Base-by-base conservation (phyloP, 2,113 vertebrate genomes). In the Otolemur garnettii region DNA sequence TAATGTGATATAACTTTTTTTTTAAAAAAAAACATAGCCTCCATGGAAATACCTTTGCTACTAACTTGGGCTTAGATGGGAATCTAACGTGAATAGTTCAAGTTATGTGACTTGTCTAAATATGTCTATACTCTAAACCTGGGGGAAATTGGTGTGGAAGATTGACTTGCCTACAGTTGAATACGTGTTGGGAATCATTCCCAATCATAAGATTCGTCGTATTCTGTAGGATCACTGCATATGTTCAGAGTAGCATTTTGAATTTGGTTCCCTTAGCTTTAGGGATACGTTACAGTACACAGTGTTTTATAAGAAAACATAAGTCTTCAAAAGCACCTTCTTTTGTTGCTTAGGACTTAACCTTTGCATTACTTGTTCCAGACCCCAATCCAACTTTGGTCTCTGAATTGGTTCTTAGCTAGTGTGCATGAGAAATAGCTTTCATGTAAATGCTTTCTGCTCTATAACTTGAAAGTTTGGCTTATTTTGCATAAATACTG, bases 401-500 rank as follows among this genome's bases (percentile, higher is more conserved):
- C 71, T 93, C 78, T 92, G 74, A 97, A 95, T 91, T 97, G 93
- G 93, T 95, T 98, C 97, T 98, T 98, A 92, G 95, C 87, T 98
- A 97, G 94, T 26, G 87, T 95, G 91, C 69, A 97, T 96, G 93
- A 97, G 93, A 98, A 97, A 96, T 88, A 94, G 97, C 87, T 98
- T 98, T 98, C 60, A 90, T 85, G 94, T 97, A 78, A 96, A 28
- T 89, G 94, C 97, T 97, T 98, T 96, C 97, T 14, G 7, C 91
- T 98, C 97, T 96, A 57, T 97, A 97, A 97, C 96, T 97, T 97
- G 97, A 98, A 98, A 98, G 90, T 97, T 98, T 91, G 97, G 93
- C 93, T 95, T 90, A 97, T 94, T 98, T 97, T 97, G 96, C 97
- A 96, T 94, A 91, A 90, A 95, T 97, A 79, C 94, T 69, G 97